phyloP scores from a whole-genome alignment of 2,888 invertebrate genomes.

The Hesperia comma region DNA sequence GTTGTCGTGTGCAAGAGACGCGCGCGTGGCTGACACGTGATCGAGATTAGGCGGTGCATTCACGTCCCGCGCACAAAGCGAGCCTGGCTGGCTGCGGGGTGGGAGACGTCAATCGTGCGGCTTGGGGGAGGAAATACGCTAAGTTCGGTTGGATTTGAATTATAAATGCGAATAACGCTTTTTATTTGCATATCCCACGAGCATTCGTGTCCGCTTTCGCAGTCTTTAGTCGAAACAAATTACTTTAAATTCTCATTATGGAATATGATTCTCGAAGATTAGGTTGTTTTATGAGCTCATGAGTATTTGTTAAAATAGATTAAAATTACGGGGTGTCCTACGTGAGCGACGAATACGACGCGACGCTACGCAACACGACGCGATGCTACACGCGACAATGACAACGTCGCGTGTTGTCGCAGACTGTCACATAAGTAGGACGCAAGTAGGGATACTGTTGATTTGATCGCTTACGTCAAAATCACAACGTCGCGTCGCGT shows the following conservation, averaged over 20 bases:
- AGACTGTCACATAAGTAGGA: too few relatives aligned
- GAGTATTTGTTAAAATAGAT: too few relatives aligned
- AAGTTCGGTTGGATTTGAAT: slow-evolving; percentile 80
- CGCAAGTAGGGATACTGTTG: too few relatives aligned
- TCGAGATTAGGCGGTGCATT: slow-evolving; percentile 76
- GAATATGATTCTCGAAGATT: background rate
- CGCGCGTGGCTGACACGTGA: slow-evolving; percentile 77
- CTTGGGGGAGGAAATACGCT: slow-evolving; percentile 76
- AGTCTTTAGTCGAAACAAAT: slow-evolving; percentile 33
- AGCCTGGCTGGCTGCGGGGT: slow-evolving; percentile 59
- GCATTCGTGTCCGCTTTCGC: slow-evolving; percentile 39
- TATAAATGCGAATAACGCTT: slow-evolving; percentile 74
- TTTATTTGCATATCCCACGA: slow-evolving; percentile 83
- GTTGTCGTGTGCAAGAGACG: slow-evolving; percentile 75
- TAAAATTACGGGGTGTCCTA: too few relatives aligned
- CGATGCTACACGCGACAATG: too few relatives aligned
- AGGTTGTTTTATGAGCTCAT: background rate
- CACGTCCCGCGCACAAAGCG: slow-evolving; percentile 76
- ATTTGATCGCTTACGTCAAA: too few relatives aligned
- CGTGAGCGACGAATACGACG: too few relatives aligned
- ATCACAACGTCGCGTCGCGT: too few relatives aligned
- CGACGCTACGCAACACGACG: too few relatives aligned
- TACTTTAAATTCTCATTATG: slow-evolving; percentile 43
- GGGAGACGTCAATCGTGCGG: slow-evolving; percentile 77
- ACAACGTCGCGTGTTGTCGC: too few relatives aligned